These are phyloP conservation scores for Microcebus griseorufus DNA, from an alignment of 2,113 vertebrate species.

Conservation along the genomic window DNA sequence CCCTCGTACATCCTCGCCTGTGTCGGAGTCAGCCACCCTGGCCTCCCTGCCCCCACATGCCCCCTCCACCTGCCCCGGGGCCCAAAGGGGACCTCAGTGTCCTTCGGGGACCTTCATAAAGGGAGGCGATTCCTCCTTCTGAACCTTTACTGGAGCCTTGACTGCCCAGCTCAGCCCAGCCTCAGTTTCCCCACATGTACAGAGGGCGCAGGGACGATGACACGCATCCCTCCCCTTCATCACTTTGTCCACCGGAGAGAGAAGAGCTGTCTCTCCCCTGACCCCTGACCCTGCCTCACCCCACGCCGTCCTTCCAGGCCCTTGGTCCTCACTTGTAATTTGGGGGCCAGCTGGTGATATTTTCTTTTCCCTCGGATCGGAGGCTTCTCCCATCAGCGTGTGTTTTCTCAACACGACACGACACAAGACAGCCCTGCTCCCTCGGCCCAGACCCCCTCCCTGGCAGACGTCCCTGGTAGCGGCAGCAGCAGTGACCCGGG, in stretches of 20 bases:
- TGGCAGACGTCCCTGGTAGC: constrained; percentile 81
- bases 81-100: not conserved
- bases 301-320: too few species aligned
- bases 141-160: not conserved
- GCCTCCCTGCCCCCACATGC: not conserved
- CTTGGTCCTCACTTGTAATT: not conserved
- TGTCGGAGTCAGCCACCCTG: too few species aligned
- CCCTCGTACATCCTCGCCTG: not conserved
- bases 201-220: too few species aligned
- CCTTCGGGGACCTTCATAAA: not conserved
- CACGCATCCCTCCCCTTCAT: accelerated
- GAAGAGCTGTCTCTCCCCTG: not conserved
- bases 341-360: not conserved
- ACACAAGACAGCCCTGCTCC: constrained; percentile 70
- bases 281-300: accelerated
- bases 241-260: accelerated
- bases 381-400: constrained; percentile 64
- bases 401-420: constrained; percentile 63
- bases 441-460: constrained; percentile 73
- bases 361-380: not conserved
- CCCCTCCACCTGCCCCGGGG: not conserved
- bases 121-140: not conserved
- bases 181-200: not conserved
- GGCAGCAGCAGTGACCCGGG: constrained; percentile 47
- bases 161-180: not conserved